Percentiles rank a stretch among this genome's conserved stretches.
phyloP scores from a whole-genome alignment of 2,797 vertebrate species.

The Pangasius macronema region DNA sequence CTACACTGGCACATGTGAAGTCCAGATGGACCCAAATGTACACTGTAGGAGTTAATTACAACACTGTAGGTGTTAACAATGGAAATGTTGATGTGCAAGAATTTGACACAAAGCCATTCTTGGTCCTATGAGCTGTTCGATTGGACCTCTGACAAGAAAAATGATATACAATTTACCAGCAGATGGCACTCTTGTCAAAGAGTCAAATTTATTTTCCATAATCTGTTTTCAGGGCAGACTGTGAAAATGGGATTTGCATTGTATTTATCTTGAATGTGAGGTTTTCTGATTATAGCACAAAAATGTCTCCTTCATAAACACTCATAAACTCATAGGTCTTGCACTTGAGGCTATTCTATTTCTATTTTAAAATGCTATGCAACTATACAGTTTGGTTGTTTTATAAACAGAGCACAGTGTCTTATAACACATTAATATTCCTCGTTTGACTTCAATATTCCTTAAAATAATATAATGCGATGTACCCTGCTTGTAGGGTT shows the following conservation, averaged over 20 bases:
- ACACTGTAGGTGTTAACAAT: slow-evolving; percentile 29
- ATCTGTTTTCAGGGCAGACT: not conserved
- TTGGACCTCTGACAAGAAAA: not conserved
- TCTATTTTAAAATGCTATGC: not conserved
- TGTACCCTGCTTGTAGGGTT: slow-evolving; percentile 75
- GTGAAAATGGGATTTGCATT: slow-evolving; percentile 5
- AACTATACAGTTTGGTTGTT: not conserved
- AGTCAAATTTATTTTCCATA: not conserved
- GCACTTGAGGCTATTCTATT: not conserved
- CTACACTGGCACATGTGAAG: slow-evolving; percentile 10
- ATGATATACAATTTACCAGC: slow-evolving; percentile 12
- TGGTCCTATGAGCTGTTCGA: not conserved
- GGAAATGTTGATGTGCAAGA: slow-evolving; percentile 13
- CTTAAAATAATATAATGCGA: not conserved
- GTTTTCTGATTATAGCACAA: not conserved
- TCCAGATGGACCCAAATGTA: slow-evolving; percentile 30
- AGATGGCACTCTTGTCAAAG: slow-evolving; percentile 41
- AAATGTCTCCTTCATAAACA: not conserved
- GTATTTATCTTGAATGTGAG: not conserved
- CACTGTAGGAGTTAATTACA: slow-evolving; percentile 28
- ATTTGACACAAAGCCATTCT: slow-evolving; percentile 18
- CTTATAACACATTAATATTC: not conserved
- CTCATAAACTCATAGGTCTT: not conserved
- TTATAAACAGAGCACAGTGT: not conserved
- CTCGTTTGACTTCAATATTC: not conserved